These are phyloP conservation scores for Acropora tenuis DNA, from an alignment of 64 coral and sea anemone genomes.

Conservation along the genomic window DNA sequence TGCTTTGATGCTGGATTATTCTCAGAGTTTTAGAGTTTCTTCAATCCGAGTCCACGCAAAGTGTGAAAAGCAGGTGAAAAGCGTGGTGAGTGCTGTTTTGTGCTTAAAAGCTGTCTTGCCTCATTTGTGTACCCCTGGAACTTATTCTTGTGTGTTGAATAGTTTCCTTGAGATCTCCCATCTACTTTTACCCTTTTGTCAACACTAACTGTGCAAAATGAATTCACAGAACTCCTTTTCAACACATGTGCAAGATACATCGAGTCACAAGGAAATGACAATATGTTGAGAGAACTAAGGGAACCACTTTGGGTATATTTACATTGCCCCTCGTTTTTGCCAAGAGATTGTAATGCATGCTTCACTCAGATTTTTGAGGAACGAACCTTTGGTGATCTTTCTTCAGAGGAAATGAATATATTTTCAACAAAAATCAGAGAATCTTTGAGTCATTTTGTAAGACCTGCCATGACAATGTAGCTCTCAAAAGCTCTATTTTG, in stretches of 20 bases:
- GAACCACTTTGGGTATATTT: background rate
- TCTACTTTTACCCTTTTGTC: background rate
- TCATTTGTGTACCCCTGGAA: background rate
- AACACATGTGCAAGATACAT: background rate
- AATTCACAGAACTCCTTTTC: too few species aligned
- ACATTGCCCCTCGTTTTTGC: background rate
- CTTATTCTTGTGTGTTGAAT: background rate
- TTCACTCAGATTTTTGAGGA: background rate
- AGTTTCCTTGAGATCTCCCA: background rate
- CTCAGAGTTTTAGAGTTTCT: background rate
- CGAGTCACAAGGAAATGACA: background rate
- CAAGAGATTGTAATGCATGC: background rate
- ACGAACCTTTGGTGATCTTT: background rate
- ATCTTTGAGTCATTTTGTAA: background rate
- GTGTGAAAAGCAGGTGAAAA: background rate
- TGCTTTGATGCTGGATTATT: background rate
- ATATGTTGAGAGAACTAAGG: slow-evolving; percentile 4
- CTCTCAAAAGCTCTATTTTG: background rate
- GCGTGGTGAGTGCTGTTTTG: background rate
- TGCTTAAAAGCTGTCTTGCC: background rate
- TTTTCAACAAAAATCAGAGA: background rate
- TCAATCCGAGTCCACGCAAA: background rate
- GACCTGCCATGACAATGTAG: slow-evolving; percentile 2
- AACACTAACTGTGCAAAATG: too few species aligned
- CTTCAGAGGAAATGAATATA: slow-evolving; percentile 4